Conservation (phyloP, 2,797 vertebrate genomes). For the Sebastolobus altivelis region DNA sequence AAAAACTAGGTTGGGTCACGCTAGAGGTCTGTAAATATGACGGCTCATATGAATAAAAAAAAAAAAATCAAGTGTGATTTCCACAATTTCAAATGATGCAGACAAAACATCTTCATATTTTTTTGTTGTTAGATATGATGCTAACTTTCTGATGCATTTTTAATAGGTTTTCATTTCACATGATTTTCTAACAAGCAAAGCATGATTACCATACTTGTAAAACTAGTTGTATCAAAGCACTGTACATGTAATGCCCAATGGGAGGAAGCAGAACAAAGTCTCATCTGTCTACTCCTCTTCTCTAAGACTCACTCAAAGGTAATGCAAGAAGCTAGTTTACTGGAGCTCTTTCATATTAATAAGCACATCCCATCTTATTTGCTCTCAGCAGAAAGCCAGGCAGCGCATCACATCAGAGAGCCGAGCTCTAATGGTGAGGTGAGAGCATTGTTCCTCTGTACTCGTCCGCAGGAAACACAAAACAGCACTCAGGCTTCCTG, state of each 20-base stretch:
- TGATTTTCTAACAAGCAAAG: constrained; percentile 73
- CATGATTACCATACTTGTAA: constrained; percentile 77
- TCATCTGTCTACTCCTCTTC: constrained; percentile 68
- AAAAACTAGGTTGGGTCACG: constrained; percentile 83
- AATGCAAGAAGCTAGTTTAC: constrained; percentile 82
- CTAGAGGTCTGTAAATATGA: constrained; percentile 77
- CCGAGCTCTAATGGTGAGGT: constrained; percentile 77
- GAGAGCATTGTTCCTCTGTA: constrained; percentile 87
- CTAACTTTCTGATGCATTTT: constrained; percentile 61
- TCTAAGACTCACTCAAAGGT: constrained; percentile 74
- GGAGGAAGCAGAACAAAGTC: constrained; percentile 77
- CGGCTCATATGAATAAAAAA: constrained; percentile 53
- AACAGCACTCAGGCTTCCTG: constrained; percentile 90
- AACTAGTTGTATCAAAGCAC: constrained; percentile 74
- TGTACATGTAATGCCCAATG: constrained; percentile 73
- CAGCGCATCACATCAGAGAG: constrained; percentile 78
- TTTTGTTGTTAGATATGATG: constrained; percentile 32
- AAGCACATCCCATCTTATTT: constrained; percentile 82
- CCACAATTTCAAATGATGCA: constrained; percentile 43
- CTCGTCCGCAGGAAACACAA: constrained; percentile 88
- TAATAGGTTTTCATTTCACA: constrained; percentile 66
- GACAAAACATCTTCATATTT: constrained; percentile 41
- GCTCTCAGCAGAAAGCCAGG: constrained; percentile 78
- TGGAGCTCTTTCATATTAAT: constrained; percentile 80
- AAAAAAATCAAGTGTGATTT: constrained; percentile 61